These are phyloP conservation scores for Illadopsis cleaveri DNA, from an alignment of 2,113 vertebrate genomes.

Conservation along the genomic window DNA sequence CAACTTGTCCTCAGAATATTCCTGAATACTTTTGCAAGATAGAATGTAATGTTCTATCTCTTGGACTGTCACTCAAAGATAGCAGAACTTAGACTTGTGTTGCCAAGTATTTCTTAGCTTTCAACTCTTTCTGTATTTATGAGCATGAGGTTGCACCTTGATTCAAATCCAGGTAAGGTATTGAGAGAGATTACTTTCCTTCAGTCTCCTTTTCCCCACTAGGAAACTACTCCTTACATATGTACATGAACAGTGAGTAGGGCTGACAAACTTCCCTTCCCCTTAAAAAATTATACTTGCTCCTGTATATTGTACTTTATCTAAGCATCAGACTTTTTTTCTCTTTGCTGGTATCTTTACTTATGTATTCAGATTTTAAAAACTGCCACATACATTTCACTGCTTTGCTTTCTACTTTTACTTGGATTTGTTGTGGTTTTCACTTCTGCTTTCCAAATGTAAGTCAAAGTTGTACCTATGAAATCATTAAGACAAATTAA, in stretches of 20 bases:
- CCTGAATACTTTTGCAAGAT: not conserved
- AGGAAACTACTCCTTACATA: not conserved
- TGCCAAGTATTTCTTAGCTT: not conserved
- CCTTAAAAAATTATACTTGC: not conserved
- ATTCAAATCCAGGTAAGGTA: not conserved
- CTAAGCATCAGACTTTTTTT: not conserved
- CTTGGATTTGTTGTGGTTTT: not conserved
- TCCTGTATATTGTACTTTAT: not conserved
- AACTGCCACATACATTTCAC: not conserved
- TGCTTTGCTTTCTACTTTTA: not conserved
- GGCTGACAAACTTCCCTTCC: not conserved
- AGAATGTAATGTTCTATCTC: not conserved
- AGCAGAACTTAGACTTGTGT: not conserved
- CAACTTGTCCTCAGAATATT: not conserved
- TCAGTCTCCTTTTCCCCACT: not conserved
- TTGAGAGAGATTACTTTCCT: not conserved
- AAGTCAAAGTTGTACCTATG: not conserved
- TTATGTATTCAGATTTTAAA: not conserved
- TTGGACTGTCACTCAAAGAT: not conserved
- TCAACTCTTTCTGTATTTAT: not conserved
- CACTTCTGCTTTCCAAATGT: not conserved
- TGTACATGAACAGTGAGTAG: not conserved
- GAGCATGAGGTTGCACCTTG: not conserved
- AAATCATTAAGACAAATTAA: not conserved
- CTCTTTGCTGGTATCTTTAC: not conserved